Percentiles rank a stretch among this genome's conserved stretches.
Evolutionary conservation across 1,140 invertebrate species (phyloP).

Genomic region (Dufourea novaeangliae): DNA sequence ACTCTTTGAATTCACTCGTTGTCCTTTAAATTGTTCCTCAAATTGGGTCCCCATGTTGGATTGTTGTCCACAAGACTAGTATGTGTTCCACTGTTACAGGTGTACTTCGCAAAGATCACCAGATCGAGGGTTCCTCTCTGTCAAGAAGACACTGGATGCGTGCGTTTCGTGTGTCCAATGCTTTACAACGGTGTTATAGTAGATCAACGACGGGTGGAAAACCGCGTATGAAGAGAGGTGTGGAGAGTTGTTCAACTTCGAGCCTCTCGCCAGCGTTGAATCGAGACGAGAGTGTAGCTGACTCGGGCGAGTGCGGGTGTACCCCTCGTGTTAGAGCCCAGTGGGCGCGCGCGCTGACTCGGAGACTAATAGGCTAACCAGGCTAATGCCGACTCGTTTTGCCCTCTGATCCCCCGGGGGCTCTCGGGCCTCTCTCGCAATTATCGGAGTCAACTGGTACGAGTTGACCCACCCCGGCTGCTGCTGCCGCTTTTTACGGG

Average conservation of each 20-base stretch:
- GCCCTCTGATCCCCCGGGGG: slow-evolving; percentile 73
- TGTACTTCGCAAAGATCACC: too few species aligned
- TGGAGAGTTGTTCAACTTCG: neutral
- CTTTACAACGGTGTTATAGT: neutral
- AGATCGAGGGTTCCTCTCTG: too few species aligned
- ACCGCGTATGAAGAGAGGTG: neutral
- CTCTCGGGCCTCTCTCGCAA: slow-evolving; percentile 65
- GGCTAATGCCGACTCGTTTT: slow-evolving; percentile 76
- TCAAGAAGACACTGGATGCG: too few species aligned
- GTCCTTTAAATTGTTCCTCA: too few species aligned
- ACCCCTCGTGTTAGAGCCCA: slow-evolving; percentile 47
- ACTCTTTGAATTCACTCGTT: too few species aligned
- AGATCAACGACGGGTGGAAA: neutral
- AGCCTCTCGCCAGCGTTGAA: neutral
- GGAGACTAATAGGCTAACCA: slow-evolving; percentile 76
- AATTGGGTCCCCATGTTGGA: too few species aligned
- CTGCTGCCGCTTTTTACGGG: slow-evolving; percentile 62
- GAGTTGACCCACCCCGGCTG: slow-evolving; percentile 73
- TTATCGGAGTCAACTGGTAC: slow-evolving; percentile 78
- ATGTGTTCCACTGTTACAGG: too few species aligned
- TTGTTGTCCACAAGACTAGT: too few species aligned
- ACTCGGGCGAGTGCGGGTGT: slow-evolving; percentile 33
- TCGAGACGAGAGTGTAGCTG: slow-evolving; percentile 8
- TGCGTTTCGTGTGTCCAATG: too few species aligned
- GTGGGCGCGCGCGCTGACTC: slow-evolving; percentile 70